Base-by-base conservation (phyloP, 2,797 vertebrate species). In the Tadarida brasiliensis region DNA sequence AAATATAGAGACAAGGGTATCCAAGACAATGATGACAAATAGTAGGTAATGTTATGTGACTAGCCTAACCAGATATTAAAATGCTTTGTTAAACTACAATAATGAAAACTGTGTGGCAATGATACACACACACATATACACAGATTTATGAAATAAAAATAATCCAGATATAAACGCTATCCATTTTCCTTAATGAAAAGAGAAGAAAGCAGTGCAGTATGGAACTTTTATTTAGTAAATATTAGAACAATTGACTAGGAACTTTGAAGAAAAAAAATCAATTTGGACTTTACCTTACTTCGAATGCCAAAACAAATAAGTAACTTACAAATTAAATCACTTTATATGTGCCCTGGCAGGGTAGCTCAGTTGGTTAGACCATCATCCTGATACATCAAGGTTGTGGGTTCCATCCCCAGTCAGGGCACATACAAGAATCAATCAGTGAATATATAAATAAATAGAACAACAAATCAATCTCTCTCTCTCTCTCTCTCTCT, bases 81-180 rank as follows among this genome's bases (percentile, higher is more conserved):
- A 90, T n/a, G 81, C 35, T 81, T 39, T 20, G 70, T 81, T 88
- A 95, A 94, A 39, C 22, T 76, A 33, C 4, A 92, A 57, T 88
- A 83, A 86, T 30, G 74, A 80, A 88, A 92, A 54, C 7, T 68
- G 14, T 74, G 12, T 73, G 71, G 17, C 26, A 57, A 78, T 35
- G n/a, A 44, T 56, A 68, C 17, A 28, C 63, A 39, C 3, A 54
- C 33, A 54, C 24, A 30, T 39, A 20, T 59, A 49, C 16, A 17
- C 39, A 87, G 11, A 51, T 70, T 2, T 74, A 67, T 35, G 26
- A 86, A 93, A 91, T 82, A 73, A 82, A 94, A 88, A 33, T 44
- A 84, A 88, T 19, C 2, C 3, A 61, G 22, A 54, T 90, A 81
- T 76, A 93, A 78, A 51, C 19, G 5, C 5, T 67, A 47, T 78